These are phyloP conservation scores for Corythaixoides concolor DNA, from an alignment of 2,113 vertebrate species.

Conservation along the genomic window DNA sequence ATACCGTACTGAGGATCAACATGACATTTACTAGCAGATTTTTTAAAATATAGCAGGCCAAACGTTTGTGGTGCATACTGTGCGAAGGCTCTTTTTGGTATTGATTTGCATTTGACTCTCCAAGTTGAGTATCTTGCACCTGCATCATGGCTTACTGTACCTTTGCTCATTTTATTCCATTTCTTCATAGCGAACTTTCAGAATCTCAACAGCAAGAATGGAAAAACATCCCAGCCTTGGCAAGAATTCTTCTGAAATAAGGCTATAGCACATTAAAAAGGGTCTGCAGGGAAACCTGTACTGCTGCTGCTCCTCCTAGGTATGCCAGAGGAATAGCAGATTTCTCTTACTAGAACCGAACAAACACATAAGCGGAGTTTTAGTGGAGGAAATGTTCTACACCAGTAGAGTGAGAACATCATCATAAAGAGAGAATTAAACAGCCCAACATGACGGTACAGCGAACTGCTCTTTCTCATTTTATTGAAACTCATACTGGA, in stretches of 20 bases:
- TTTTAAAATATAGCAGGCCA: not conserved
- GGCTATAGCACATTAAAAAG: not conserved
- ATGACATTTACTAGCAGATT: not conserved
- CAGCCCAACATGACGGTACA: not conserved
- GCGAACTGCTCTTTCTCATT: not conserved
- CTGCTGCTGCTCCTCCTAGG: fast-evolving
- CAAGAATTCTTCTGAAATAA: not conserved
- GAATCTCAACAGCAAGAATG: not conserved
- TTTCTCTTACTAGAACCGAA: not conserved
- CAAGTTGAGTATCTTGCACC: not conserved
- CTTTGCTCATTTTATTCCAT: not conserved
- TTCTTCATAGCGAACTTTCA: not conserved
- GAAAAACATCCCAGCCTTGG: not conserved
- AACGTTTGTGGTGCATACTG: not conserved
- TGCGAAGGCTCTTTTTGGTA: not conserved
- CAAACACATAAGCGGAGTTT: not conserved
- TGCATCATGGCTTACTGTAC: not conserved
- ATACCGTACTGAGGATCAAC: not conserved
- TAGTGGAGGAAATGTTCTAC: not conserved
- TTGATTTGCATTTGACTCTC: not conserved
- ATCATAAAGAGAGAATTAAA: not conserved
- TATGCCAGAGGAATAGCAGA: not conserved
- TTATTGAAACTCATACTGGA: not conserved
- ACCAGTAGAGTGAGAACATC: not conserved
- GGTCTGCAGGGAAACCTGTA: not conserved